Conservation (phyloP, 2,113 vertebrate species). For the Panthera tigris region DNA sequence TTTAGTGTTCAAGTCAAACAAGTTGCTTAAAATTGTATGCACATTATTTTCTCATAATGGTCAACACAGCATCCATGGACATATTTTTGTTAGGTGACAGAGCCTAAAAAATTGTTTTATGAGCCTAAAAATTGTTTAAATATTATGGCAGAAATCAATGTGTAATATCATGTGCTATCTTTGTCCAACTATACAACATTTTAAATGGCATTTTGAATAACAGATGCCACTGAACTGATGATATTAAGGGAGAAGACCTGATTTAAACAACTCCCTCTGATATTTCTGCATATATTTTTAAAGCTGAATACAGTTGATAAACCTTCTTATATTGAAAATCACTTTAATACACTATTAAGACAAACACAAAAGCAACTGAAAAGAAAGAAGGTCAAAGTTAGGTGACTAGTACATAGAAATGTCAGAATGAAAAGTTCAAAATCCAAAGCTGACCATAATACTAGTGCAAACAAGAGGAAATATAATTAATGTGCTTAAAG, state of each 20-base stretch:
- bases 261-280: background rate
- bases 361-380: background rate
- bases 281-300: background rate
- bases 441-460: background rate
- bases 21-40: background rate
- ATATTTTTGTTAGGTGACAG: background rate
- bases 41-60: background rate
- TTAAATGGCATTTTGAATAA: background rate
- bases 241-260: background rate
- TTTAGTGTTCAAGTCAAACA: background rate
- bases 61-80: background rate
- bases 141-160: background rate
- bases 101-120: background rate
- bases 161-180: background rate
- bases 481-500: background rate
- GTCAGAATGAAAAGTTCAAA: slow-evolving; percentile 6
- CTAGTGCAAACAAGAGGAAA: background rate
- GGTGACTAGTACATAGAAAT: background rate
- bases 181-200: background rate
- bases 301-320: background rate
- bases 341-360: background rate
- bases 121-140: background rate
- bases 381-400: background rate
- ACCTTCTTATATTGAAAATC: background rate
- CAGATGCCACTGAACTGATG: background rate